These are phyloP conservation scores for Scaptomyza polygonia DNA, from an alignment of 2,888 invertebrate species.

Conservation along the genomic window DNA sequence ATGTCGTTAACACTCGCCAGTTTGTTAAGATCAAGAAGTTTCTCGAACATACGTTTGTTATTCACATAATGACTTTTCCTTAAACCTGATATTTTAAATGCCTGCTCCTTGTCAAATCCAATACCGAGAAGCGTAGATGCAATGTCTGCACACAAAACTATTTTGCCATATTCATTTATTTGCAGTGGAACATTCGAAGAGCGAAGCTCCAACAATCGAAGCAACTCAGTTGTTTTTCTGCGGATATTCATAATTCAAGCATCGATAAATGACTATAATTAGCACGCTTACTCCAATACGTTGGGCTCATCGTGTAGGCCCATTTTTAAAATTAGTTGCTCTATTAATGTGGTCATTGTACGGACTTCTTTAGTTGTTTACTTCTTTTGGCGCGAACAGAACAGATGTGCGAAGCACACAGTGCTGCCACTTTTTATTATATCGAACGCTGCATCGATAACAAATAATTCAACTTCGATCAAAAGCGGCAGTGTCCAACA, in stretches of 20 bases:
- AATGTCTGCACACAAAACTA: conserved; percentile 87
- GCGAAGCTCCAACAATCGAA: conserved; percentile 81
- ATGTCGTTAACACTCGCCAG: conserved; percentile 85
- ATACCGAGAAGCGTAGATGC: conserved; percentile 85
- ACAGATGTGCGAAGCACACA: conserved; percentile 5
- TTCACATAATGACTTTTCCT: conserved; percentile 86
- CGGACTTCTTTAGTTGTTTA: conserved; percentile 14
- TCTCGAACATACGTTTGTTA: conserved; percentile 86
- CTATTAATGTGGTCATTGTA: conserved; percentile 77
- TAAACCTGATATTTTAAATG: conserved; percentile 86
- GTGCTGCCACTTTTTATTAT: conserved; percentile 28
- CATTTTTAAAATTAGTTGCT: conserved; percentile 81
- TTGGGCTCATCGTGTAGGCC: conserved; percentile 78
- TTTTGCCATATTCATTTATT: conserved; percentile 87
- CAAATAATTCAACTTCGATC: not conserved
- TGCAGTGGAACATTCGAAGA: conserved; percentile 77
- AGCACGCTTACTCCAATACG: conserved; percentile 70
- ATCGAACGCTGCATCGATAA: not conserved
- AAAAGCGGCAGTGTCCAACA: no score
- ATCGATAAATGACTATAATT: not conserved
- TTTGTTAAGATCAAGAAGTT: conserved; percentile 87
- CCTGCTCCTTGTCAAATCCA: conserved; percentile 86
- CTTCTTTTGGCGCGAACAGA: conserved; percentile 49
- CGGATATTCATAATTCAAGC: not conserved
- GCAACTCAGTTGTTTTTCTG: conserved; percentile 82